Percentiles rank a stretch among this genome's conserved stretches.
Evolutionary conservation across 2,797 vertebrate species (phyloP).

Genomic region (Cossypha caffra): DNA sequence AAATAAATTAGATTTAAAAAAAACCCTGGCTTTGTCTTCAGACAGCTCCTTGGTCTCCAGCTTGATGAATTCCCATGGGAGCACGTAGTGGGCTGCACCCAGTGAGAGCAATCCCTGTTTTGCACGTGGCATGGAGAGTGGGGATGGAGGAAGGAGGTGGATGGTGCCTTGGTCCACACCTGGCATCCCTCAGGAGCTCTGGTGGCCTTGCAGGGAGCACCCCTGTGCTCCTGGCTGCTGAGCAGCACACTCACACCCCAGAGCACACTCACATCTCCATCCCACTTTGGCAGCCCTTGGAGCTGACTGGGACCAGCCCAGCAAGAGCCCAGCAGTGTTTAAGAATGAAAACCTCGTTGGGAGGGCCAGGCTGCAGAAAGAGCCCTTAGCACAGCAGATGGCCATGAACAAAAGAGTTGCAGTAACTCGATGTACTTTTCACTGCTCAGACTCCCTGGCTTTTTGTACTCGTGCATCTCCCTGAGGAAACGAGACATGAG

Average conservation of each 20-base stretch:
- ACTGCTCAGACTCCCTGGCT: background rate
- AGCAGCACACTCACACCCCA: accelerated
- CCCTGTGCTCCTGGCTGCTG: background rate
- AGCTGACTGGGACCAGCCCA: accelerated
- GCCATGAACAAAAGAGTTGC: background rate
- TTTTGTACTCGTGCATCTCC: background rate
- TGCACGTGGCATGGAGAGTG: accelerated
- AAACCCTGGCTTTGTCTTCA: background rate
- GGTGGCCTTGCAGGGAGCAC: accelerated
- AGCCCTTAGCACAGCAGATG: constrained; percentile 1
- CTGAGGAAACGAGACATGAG: accelerated
- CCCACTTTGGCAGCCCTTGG: accelerated
- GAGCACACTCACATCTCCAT: accelerated
- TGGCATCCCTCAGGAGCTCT: background rate
- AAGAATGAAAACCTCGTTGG: background rate
- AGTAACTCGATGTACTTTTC: background rate
- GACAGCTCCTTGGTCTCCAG: background rate
- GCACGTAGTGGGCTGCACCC: background rate
- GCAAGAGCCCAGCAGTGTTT: background rate
- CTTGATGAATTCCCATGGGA: background rate
- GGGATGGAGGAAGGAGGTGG: background rate
- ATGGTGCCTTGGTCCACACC: background rate
- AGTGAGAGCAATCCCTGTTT: background rate
- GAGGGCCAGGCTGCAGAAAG: background rate
- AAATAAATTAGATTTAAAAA: background rate